These are phyloP conservation scores for Styela clava DNA, from an alignment of 23 tunicate species.

Conservation along the genomic window DNA sequence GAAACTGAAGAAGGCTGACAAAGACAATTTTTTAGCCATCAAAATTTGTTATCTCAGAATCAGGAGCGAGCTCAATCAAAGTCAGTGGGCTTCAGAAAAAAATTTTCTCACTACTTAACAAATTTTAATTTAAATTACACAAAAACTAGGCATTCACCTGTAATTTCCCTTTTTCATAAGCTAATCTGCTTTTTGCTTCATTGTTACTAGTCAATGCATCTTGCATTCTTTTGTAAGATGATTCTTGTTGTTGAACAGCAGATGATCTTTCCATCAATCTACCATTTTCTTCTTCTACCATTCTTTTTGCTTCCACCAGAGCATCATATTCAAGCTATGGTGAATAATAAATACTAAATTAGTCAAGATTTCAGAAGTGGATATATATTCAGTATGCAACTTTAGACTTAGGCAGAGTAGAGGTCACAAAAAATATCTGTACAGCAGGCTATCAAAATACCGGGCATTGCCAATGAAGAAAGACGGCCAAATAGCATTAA, in stretches of 20 bases:
- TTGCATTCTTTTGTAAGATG: slow-evolving; percentile 63
- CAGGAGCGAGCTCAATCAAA: too few relatives aligned
- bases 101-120: too few relatives aligned
- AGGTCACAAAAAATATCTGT: too few relatives aligned
- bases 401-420: not conserved
- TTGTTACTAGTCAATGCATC: slow-evolving; percentile 44
- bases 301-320: slow-evolving; percentile 34
- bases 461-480: too few relatives aligned
- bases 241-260: slow-evolving; percentile 75
- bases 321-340: slow-evolving; percentile 76
- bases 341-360: not conserved
- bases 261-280: slow-evolving; percentile 67
- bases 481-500: too few relatives aligned
- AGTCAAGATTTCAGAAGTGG: not conserved
- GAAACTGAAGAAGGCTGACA: too few relatives aligned
- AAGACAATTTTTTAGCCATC: too few relatives aligned
- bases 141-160: too few relatives aligned
- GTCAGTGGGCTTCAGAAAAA: too few relatives aligned
- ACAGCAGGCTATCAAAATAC: too few relatives aligned
- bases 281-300: slow-evolving; percentile 65
- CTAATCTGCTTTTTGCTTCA: slow-evolving; percentile 62
- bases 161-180: slow-evolving; percentile 79
- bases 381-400: not conserved
- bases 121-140: too few relatives aligned
- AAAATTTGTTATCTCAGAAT: too few relatives aligned